Conservation (phyloP, 2,888 invertebrate genomes). For the Melangyna quadrimaculata region DNA sequence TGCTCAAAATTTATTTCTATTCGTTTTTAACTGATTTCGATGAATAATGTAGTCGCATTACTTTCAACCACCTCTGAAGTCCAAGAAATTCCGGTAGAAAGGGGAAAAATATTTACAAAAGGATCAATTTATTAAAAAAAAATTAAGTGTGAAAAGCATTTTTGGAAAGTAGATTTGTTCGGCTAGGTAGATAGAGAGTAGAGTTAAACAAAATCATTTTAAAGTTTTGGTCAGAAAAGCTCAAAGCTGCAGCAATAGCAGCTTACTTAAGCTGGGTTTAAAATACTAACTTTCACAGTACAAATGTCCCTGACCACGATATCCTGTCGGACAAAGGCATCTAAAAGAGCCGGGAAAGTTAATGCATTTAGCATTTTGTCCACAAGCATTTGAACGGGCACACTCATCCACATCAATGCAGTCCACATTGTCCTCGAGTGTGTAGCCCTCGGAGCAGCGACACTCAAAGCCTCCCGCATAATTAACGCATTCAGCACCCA, state of each 20-base stretch:
- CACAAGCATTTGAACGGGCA: conserved; percentile 85
- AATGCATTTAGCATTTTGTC: conserved; percentile 89
- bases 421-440: conserved; percentile 83
- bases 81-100: background rate
- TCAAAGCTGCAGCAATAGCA: conserved; percentile 12
- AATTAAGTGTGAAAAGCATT: conserved; percentile 66
- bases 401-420: conserved; percentile 90
- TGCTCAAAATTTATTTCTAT: background rate
- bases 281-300: conserved; percentile 88
- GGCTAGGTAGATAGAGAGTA: conserved; percentile 15
- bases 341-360: conserved; percentile 91
- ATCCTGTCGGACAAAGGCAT: conserved; percentile 89
- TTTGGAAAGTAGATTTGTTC: conserved; percentile 25
- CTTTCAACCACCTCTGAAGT: conserved; percentile 2
- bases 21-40: background rate
- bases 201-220: background rate
- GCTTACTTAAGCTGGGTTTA: background rate
- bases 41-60: background rate
- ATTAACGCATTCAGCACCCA: conserved; percentile 88
- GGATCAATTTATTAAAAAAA: conserved; percentile 20
- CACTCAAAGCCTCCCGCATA: conserved; percentile 89
- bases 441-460: conserved; percentile 87
- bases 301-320: conserved; percentile 88
- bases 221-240: background rate
- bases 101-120: conserved; percentile 23